phyloP scores from a whole-genome alignment of 2,888 invertebrate genomes.

The Tiliacea aurago region DNA sequence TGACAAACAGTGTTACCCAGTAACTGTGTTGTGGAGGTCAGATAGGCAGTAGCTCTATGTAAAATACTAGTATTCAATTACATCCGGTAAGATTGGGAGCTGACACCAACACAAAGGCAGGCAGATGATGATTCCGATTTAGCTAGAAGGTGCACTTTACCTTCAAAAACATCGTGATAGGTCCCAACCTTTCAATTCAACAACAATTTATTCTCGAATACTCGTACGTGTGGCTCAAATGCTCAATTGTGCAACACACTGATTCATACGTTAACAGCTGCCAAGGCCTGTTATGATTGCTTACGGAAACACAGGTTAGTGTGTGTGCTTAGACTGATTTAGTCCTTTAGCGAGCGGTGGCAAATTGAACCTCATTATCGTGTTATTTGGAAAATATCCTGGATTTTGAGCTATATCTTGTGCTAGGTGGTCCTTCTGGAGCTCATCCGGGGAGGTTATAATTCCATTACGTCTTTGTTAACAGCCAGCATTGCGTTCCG shows the following conservation, averaged over 20 bases:
- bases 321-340: slow-evolving; percentile 27
- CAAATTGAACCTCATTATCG: slow-evolving; percentile 23
- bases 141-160: not conserved
- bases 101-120: too few species aligned
- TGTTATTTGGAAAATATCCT: not conserved
- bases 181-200: slow-evolving; percentile 28
- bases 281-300: slow-evolving; percentile 59
- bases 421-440: not conserved
- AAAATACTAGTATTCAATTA: too few species aligned
- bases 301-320: slow-evolving; percentile 34
- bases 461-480: too few species aligned
- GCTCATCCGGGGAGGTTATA: not conserved
- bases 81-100: too few species aligned
- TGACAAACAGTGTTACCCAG: too few species aligned
- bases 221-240: slow-evolving; percentile 23
- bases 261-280: slow-evolving; percentile 49
- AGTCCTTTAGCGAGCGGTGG: slow-evolving; percentile 20
- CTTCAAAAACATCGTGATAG: slow-evolving; percentile 36
- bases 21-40: too few species aligned
- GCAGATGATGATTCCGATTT: too few species aligned
- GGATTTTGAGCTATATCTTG: not conserved
- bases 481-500: too few species aligned
- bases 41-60: too few species aligned
- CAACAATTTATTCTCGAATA: slow-evolving; percentile 33
- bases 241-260: slow-evolving; percentile 23